Conservation (phyloP, 1,140 invertebrate species). For the Drosophila melanogaster region DNA sequence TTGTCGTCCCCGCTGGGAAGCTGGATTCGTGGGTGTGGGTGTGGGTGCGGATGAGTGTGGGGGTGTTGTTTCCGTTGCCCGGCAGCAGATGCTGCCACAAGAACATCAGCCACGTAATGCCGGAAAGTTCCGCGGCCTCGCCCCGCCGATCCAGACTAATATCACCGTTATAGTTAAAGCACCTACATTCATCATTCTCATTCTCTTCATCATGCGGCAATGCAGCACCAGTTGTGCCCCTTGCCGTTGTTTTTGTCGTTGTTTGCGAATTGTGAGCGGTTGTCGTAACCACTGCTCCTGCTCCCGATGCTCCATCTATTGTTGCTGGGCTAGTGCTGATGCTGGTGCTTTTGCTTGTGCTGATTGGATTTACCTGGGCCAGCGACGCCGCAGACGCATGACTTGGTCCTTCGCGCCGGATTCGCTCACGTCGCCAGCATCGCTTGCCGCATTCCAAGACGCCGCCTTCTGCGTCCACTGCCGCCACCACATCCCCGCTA, state of each 20-base stretch:
- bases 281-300: slow-evolving; percentile 11
- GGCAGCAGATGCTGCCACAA: slow-evolving; percentile 71
- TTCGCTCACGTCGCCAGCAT: slow-evolving; percentile 73
- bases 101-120: slow-evolving; percentile 81
- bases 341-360: slow-evolving; percentile 12
- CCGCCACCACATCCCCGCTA: slow-evolving; percentile 26
- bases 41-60: slow-evolving; percentile 11
- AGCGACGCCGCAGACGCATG: slow-evolving; percentile 53
- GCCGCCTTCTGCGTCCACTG: not conserved
- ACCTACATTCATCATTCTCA: slow-evolving; percentile 82
- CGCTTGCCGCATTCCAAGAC: slow-evolving; percentile 63
- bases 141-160: slow-evolving; percentile 63
- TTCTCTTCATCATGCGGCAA: slow-evolving; percentile 60
- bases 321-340: slow-evolving; percentile 48
- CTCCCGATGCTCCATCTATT: slow-evolving; percentile 20
- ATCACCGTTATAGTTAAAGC: slow-evolving; percentile 84
- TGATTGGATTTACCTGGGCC: slow-evolving; percentile 61
- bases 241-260: slow-evolving; percentile 55
- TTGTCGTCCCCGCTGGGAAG: slow-evolving; percentile 52
- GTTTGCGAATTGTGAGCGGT: slow-evolving; percentile 58
- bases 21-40: slow-evolving; percentile 15
- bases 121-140: slow-evolving; percentile 58
- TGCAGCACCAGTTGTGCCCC: slow-evolving; percentile 57
- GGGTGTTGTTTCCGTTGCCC: slow-evolving; percentile 31
- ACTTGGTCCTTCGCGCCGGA: slow-evolving; percentile 74